A percentile compares a stretch with the other conserved stretches of the same genome.
Evolutionary conservation across 2,797 vertebrate species (phyloP).

Genomic region (Hyperoplus immaculatus): DNA sequence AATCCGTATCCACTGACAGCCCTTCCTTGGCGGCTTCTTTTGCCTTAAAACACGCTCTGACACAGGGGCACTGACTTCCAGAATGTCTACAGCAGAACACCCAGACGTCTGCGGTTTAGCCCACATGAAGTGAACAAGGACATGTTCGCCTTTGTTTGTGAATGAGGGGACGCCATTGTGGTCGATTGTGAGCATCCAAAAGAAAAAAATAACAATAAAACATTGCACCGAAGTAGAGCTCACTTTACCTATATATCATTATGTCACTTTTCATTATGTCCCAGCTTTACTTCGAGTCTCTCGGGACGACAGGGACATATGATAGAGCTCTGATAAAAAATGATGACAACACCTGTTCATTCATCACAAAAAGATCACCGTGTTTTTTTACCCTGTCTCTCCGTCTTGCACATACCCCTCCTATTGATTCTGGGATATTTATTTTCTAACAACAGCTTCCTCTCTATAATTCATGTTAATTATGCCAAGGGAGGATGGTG

Average conservation of each 20-base stretch:
- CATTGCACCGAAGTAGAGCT: no score
- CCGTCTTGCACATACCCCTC: background rate
- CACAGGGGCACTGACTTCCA: conserved; percentile 37
- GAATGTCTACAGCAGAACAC: conserved; percentile 40
- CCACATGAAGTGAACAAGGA: conserved; percentile 23
- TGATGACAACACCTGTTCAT: background rate
- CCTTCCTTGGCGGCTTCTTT: conserved; percentile 72
- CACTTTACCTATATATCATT: no score
- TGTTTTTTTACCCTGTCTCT: conserved; percentile 16
- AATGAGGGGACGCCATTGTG: conserved; percentile 27
- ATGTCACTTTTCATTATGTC: background rate
- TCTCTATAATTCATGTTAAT: conserved; percentile 22
- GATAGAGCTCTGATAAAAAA: conserved; percentile 15
- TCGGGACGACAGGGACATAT: conserved; percentile 5
- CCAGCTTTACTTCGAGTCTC: background rate
- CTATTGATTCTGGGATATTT: background rate
- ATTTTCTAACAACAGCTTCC: background rate
- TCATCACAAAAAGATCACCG: background rate
- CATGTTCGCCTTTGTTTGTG: conserved; percentile 45
- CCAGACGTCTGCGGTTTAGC: conserved; percentile 28
- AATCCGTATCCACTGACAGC: conserved; percentile 79
- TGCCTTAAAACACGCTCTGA: conserved; percentile 71
- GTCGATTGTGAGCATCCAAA: conserved; percentile 1
- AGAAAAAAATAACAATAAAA: background rate
- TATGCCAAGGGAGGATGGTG: conserved; percentile 2